A percentile compares a stretch with the other conserved stretches of the same genome.
Conservation (phyloP, 2,888 invertebrate genomes). For the Notodonta ziczac region DNA sequence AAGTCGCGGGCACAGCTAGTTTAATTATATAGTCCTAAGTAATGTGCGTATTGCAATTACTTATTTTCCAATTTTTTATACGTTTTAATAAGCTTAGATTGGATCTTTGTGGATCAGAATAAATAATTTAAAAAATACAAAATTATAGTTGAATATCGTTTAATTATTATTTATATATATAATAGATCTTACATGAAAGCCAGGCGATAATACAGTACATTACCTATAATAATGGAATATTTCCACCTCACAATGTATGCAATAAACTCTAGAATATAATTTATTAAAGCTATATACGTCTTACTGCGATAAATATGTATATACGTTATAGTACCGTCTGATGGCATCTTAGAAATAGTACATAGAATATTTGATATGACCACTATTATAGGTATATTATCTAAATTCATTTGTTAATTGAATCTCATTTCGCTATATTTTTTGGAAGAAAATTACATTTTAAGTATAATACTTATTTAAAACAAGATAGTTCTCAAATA, state of each 20-base stretch:
- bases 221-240: slow-evolving; percentile 38
- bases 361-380: slow-evolving; percentile 45
- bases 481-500: slow-evolving; percentile 7
- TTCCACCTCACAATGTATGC: slow-evolving; percentile 35
- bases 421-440: slow-evolving; percentile 30
- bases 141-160: slow-evolving; percentile 45
- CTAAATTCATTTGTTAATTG: slow-evolving; percentile 46
- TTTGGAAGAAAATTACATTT: slow-evolving; percentile 28
- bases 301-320: slow-evolving; percentile 51
- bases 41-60: too few relatives aligned
- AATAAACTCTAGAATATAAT: slow-evolving; percentile 40
- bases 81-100: too few relatives aligned
- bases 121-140: slow-evolving; percentile 10
- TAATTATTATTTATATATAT: slow-evolving; percentile 61
- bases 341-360: slow-evolving; percentile 26
- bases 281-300: slow-evolving; percentile 59
- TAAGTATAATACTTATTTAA: slow-evolving; percentile 11
- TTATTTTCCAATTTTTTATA: too few relatives aligned
- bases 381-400: slow-evolving; percentile 22
- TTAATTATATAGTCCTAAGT: too few relatives aligned
- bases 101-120: too few relatives aligned
- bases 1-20: too few relatives aligned
- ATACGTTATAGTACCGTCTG: slow-evolving; percentile 34
- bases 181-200: slow-evolving; percentile 65
- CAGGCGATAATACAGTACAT: slow-evolving; percentile 51